Base-by-base conservation (phyloP, 1,140 invertebrate genomes). In the Triops cancriformis region DNA sequence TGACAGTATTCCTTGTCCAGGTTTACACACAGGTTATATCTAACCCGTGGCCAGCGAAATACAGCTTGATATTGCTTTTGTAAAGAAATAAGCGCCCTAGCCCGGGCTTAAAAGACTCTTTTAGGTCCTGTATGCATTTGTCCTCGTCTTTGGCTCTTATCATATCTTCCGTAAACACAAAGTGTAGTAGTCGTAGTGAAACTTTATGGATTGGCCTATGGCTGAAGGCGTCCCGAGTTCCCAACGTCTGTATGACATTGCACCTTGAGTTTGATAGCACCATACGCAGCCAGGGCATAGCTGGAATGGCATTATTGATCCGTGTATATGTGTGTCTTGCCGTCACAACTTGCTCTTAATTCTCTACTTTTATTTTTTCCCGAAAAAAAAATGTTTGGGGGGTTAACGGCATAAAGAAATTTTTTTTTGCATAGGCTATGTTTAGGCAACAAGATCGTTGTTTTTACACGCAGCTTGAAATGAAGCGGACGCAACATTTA, bases 261-360 rank as follows among this genome's bases (percentile, higher is more conserved):
- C n/a, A 64, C 51, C 51, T 64, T 23, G 51, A 64, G 0, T 23
- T 64, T 23, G n/a, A 64, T n/a, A 64, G 51, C 23, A 18, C 51
- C 7, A 64, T 64, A 64, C 51, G 51, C n/a, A 23, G 51, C 51
- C 51, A 64, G 51, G n/a, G 51, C 51, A 64, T 64, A 23, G 51
- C 14, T 23, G 51, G 51, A 64, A 64, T 64, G 51, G 51, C 51
- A 64, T 64, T 64, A 64, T 64, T 64, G 51, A 64, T 64, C 51
- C n/a, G 51, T 64, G 23, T 64, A 64, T 23, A 64, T 64, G 23
- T 23, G 51, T 64, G 51, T 64, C 51, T 23, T 64, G 51, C 51
- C 51, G 51, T 64, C 51, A 64, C 51, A 64, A 64, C 51, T n/a
- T 64, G 51, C 51, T n/a, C 10, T 23, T 64, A 64, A 18, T 64